Evolutionary conservation across 2,113 vertebrate species (phyloP), one percentile per base, ranked within the genome.

Genomic region (Cephalophus harveyi): DNA sequence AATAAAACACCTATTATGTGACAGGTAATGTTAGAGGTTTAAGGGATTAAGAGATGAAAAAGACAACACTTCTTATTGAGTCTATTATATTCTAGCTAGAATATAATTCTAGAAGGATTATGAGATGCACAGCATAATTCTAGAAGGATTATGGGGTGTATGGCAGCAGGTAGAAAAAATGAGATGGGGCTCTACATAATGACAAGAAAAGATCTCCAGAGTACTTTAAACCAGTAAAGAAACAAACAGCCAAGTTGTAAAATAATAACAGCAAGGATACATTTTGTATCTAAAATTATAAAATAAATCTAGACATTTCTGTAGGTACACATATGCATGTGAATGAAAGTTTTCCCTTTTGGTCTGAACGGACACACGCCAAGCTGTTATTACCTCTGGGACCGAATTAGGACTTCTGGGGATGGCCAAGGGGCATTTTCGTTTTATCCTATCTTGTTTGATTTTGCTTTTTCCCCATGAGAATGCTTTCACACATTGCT

Each of bases 1-100:
- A 95, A 97, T 97, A 97, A 98, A 98, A 98, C 94, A 98, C 48
- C 78, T 88, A n/a, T 50, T n/a, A 76, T 21, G 12, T 46, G 28
- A 89, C 43, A 64, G 6, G 36, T n/a, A 78, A n/a, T 81, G 43
- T 46, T 83, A 87, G 91, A 76, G 23, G 28, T 40, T 94, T 57
- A 82, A 59, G 64, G 71, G 30, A 91, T 36, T 91, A 91, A 60
- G 79, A 67, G 60, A 91, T 40, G 43, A 62, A 57, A 91, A 89
- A 30, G 76, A 62, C 46, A 74, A 46, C n/a, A 52, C n/a, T 4
- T 86, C 9, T 79, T 57, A 59, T 7, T 82, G 71, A 79, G 52
- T 2, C 55, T 81, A 74, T 43, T 76, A 40, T 14, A 67, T 82
- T 91, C 50, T 90, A 62, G 64, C 25, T 74, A 74, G n/a, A 74